phyloP scores from a whole-genome alignment of 2,113 vertebrate species.

The Nothocercus nigrocapillus region DNA sequence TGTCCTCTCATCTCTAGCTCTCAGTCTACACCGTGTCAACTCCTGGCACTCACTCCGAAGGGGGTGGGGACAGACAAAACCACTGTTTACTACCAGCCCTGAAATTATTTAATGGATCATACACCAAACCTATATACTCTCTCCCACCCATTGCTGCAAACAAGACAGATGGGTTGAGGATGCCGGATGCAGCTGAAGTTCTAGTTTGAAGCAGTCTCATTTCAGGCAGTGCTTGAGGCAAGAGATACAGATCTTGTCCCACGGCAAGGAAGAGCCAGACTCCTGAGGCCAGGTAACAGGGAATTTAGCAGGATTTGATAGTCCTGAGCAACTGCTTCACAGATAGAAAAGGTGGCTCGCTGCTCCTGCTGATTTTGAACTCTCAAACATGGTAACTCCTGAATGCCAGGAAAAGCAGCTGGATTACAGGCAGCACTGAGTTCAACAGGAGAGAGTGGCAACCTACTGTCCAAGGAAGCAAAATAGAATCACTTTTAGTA shows the following conservation, averaged over 20 bases:
- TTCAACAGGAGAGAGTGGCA: background rate
- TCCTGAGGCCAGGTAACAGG: background rate
- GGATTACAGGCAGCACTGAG: background rate
- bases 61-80: too few species aligned
- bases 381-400: background rate
- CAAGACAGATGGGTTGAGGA: background rate
- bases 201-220: background rate
- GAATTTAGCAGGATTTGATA: background rate
- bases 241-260: background rate
- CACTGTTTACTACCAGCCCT: background rate
- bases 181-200: background rate
- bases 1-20: background rate
- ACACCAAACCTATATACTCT: background rate
- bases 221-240: background rate
- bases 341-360: background rate
- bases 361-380: background rate
- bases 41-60: background rate
- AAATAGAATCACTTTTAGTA: slow-evolving; percentile 7
- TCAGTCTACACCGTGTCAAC: background rate
- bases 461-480: slow-evolving; percentile 14
- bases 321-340: background rate
- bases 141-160: background rate
- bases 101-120: background rate
- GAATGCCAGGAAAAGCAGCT: background rate
- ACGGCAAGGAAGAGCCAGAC: background rate